A percentile compares a stretch with the other conserved stretches of the same genome.
Evolutionary conservation across 1,140 invertebrate genomes (phyloP).

Genomic region (Vollenhovia emeryi): DNA sequence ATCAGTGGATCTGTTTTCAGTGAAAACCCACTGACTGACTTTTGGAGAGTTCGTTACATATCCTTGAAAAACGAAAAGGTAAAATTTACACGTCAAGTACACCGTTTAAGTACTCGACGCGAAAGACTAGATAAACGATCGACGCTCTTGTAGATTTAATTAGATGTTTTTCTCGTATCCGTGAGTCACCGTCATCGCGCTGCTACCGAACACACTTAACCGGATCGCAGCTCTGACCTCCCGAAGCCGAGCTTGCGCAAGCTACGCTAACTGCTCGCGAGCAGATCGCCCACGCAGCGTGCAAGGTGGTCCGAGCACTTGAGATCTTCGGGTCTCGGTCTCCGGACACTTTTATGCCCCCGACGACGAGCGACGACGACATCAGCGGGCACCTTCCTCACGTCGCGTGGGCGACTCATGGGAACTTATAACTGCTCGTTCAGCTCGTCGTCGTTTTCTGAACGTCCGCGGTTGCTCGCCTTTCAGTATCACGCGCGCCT

Average conservation of each 20-base stretch:
- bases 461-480: conserved; percentile 54
- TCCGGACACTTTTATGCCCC: conserved; percentile 82
- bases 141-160: conserved; percentile 28
- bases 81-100: background rate
- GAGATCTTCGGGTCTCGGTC: conserved; percentile 78
- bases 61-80: background rate
- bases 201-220: conserved; percentile 56
- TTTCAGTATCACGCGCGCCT: conserved; percentile 29
- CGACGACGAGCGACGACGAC: conserved; percentile 81
- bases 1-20: too few species aligned
- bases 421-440: conserved; percentile 75
- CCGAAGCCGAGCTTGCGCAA: conserved; percentile 77
- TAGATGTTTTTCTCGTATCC: conserved; percentile 6
- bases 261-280: conserved; percentile 69
- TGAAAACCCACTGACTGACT: too few species aligned
- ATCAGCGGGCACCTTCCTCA: conserved; percentile 79
- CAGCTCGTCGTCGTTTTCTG: conserved; percentile 55
- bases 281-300: conserved; percentile 77
- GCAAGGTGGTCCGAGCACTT: conserved; percentile 81
- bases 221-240: conserved; percentile 47
- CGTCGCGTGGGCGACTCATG: conserved; percentile 80
- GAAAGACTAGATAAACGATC: background rate
- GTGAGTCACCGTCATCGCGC: conserved; percentile 31
- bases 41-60: too few species aligned
- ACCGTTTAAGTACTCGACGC: background rate